Evolutionary conservation across 2,888 invertebrate genomes (phyloP), one percentile per base, ranked within the genome.

Genomic region (Axea sp.): DNA sequence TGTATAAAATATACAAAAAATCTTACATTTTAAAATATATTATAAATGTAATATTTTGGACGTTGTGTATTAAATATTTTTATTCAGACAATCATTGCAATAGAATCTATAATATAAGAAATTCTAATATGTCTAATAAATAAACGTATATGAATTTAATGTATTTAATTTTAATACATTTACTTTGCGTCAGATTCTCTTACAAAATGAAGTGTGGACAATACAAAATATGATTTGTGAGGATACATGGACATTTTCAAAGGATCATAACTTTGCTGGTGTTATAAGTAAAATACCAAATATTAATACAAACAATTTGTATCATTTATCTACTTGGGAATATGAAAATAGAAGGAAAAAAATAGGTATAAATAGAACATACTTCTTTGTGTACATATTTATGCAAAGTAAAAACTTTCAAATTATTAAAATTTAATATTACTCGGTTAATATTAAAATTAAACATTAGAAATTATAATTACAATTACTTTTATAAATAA

Each of bases 201-300:
- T 49, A 22, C 49, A 33, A 12, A 22, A 17, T 8, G 8, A 49
- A 19, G 12, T 49, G 8, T 26, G 14, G 15, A 6, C 12, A 0
- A n/a, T 75, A 0, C 65, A 79, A 64, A 72, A 76, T 47, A n/a
- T 60, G 17, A 67, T 69, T 30, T 82, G 81, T 47, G 71, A 79
- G 3, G 19, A 76, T 53, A 53, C 78, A 4, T 82, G 82, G 81
- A 53, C 77, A 22, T 82, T 82, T 39, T 74, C 78, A 1, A 15
- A 7, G 0, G 22, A 75, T 33, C 80, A 83, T 19, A 47, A 83
- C 59, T 80, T 79, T 41, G 31, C 22, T 1, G 3, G 6, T 9
- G 14, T 76, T 11, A 33, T 35, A 14, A 24, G 7, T 15, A 45
- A 12, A 30, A 28, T 65, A 33, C 67, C 67, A 3, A 67, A 41